phyloP scores from a whole-genome alignment of 2,797 vertebrate genomes.

The Sebastes trivittatus region DNA sequence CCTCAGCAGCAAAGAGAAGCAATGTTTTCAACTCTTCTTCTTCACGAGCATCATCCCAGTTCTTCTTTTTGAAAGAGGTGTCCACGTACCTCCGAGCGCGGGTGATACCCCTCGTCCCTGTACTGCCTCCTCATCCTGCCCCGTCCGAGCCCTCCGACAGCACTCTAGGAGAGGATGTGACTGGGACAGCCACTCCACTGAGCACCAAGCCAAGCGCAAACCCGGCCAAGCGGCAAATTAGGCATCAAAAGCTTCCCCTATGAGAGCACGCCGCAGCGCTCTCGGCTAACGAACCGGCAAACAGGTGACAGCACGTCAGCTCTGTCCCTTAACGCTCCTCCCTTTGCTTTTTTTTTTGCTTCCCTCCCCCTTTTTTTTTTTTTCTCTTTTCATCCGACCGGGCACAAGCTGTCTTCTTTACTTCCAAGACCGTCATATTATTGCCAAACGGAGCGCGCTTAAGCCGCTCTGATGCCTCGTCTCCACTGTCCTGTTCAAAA shows the following conservation, averaged over 20 bases:
- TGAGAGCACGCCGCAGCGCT: conserved; percentile 60
- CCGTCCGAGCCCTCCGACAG: conserved; percentile 38
- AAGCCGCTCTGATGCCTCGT: conserved; percentile 52
- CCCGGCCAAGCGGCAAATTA: conserved; percentile 77
- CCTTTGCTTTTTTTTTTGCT: conserved; percentile 1
- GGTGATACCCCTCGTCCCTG: conserved; percentile 70
- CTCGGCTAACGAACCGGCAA: conserved; percentile 71
- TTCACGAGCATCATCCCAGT: neutral
- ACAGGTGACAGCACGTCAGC: conserved; percentile 75
- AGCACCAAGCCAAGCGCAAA: conserved; percentile 73
- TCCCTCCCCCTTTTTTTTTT: neutral
- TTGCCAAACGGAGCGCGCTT: conserved; percentile 61
- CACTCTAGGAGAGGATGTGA: conserved; percentile 55
- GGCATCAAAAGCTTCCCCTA: conserved; percentile 77
- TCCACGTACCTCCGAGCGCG: conserved; percentile 70
- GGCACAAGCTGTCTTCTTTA: conserved; percentile 55
- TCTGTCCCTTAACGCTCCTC: conserved; percentile 45
- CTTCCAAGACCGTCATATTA: conserved; percentile 51
- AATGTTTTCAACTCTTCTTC: neutral
- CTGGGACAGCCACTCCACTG: conserved; percentile 70
- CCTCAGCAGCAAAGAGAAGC: neutral
- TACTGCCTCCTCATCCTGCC: conserved; percentile 78
- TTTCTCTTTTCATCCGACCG: conserved; percentile 32
- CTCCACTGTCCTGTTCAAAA: conserved; percentile 22
- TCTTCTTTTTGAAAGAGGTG: neutral